phyloP scores from a whole-genome alignment of 2,113 vertebrate species.

The Hemiscyllium ocellatum region DNA sequence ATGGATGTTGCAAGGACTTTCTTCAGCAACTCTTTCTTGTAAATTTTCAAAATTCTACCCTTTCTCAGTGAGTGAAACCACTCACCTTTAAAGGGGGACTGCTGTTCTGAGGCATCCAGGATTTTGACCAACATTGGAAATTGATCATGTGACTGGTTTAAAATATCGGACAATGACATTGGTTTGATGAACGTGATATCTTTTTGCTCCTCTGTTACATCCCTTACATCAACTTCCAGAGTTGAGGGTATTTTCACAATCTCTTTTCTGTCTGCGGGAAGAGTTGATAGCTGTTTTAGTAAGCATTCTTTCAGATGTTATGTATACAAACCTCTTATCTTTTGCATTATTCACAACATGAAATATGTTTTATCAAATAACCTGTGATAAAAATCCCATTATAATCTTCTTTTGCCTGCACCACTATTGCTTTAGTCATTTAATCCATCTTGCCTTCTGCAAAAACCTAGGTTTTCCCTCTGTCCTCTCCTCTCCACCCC shows the following conservation, averaged over 20 bases:
- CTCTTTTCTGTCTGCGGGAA: slow-evolving; percentile 66
- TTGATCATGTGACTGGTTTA: slow-evolving; percentile 46
- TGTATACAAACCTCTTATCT: neutral
- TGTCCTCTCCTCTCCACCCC: neutral
- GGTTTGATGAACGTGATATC: slow-evolving; percentile 64
- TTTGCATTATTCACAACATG: neutral
- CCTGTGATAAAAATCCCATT: neutral
- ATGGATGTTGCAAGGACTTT: slow-evolving; percentile 59
- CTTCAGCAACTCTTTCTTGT: slow-evolving; percentile 45
- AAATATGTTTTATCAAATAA: neutral
- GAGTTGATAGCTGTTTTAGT: neutral
- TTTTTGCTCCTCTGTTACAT: slow-evolving; percentile 58
- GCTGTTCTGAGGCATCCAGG: slow-evolving; percentile 53
- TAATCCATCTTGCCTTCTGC: neutral
- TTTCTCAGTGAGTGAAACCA: slow-evolving; percentile 55
- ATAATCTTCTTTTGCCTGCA: neutral
- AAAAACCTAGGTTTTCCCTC: neutral
- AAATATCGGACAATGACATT: slow-evolving; percentile 59
- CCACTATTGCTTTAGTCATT: neutral
- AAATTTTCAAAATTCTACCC: slow-evolving; percentile 54
- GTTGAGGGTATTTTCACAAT: slow-evolving; percentile 70
- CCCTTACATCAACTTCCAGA: slow-evolving; percentile 76
- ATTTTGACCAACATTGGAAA: slow-evolving; percentile 64
- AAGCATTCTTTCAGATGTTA: neutral
- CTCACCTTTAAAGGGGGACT: slow-evolving; percentile 51